Evolutionary conservation across 2,888 invertebrate genomes (phyloP), one percentile per base, ranked within the genome.

Genomic region (Dicranocentrus wangi): DNA sequence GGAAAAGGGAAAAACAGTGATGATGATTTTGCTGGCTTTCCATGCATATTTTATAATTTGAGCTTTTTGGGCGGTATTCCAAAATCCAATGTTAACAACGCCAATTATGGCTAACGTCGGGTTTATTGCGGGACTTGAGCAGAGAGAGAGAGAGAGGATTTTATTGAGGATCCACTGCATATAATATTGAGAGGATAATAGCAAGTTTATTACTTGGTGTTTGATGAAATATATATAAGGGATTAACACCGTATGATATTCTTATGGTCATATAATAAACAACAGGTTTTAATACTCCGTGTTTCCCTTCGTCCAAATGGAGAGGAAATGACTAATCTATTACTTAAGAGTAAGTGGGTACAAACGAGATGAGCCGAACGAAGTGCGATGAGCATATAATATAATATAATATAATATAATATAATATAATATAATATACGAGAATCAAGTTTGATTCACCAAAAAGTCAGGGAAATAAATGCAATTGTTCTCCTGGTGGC

Each of bases 271-370:
- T 69, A 43, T 63, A 60, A 76, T 68, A 60, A 58, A 65, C 60
- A 66, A 58, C 65, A 58, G 55, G 55, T 69, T 51, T 55, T 77
- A 61, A 69, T 69, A 76, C 68, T 63, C 77, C 69, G 77, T 70
- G 39, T 69, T 77, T 77, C 77, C 77, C 77, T 77, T 77, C 47
- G 58, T 61, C n/a, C 65, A 65, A 15, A 65, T 39, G 65, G 65
- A 78, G 71, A 78, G 78, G 78, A 78, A 78, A 71, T 78, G 78
- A 78, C 70, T 78, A 78, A 78, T 78, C 78, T 70, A 63, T 69
- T 77, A 77, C 68, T 76, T 76, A 76, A 60, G 63, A 42, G 28
- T 55, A 76, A 65, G 27, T 55, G 68, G 68, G 27, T 51, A 47
- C 25, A 47, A 66, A 66, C 25, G 17, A 47, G 47, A 47, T 51